Percentiles rank a stretch among this genome's conserved stretches.
phyloP scores from a whole-genome alignment of 2,888 invertebrate species.

The Sesia apiformis region DNA sequence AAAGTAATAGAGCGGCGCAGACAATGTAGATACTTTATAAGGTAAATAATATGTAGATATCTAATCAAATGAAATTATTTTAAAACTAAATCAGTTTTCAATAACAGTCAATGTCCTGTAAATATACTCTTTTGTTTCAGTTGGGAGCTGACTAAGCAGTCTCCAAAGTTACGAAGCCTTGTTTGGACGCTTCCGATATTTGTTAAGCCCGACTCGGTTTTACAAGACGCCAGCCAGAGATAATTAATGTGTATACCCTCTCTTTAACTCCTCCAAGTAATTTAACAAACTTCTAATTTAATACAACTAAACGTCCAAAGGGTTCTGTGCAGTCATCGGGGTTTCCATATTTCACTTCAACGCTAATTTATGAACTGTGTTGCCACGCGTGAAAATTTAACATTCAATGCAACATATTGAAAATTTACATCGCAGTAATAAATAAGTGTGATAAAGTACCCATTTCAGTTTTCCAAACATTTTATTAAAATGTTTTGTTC shows the following conservation, averaged over 20 bases:
- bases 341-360: background rate
- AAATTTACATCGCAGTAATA: too few species aligned
- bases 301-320: conserved; percentile 19
- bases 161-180: conserved; percentile 53
- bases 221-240: conserved; percentile 51
- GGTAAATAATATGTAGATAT: too few species aligned
- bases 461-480: too few species aligned
- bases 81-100: too few species aligned
- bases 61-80: too few species aligned
- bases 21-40: too few species aligned
- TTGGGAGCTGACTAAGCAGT: conserved; percentile 45
- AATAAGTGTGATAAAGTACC: too few species aligned
- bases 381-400: too few species aligned
- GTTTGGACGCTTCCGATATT: conserved; percentile 58
- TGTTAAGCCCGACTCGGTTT: conserved; percentile 60
- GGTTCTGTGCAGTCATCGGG: background rate
- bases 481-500: too few species aligned
- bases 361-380: background rate
- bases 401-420: too few species aligned
- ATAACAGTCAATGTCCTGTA: conserved; percentile 7
- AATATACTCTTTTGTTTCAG: conserved; percentile 50
- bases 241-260: conserved; percentile 59
- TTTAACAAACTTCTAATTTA: conserved; percentile 48
- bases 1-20: too few species aligned
- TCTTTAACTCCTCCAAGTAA: conserved; percentile 31